Conservation (phyloP, 2,113 vertebrate genomes). For the Struthidea cinerea region DNA sequence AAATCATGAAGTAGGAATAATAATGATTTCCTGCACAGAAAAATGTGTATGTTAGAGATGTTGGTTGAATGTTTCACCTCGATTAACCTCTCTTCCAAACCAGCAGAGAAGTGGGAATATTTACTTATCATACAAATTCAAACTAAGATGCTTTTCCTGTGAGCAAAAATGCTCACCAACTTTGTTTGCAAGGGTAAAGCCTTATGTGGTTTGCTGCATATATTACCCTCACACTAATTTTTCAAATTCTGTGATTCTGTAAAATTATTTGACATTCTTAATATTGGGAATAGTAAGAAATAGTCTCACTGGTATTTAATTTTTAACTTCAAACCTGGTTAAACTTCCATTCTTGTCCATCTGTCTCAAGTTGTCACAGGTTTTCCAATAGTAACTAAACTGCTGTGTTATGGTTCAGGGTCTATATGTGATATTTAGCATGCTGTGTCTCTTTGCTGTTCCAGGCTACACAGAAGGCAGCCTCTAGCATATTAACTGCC, state of each 20-base stretch:
- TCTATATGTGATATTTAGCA: not conserved
- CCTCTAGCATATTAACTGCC: slow-evolving; percentile 11
- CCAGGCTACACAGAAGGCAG: slow-evolving; percentile 26
- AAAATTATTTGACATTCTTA: not conserved
- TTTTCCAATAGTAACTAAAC: not conserved
- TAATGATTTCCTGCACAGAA: slow-evolving; percentile 26
- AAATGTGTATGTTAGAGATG: slow-evolving; percentile 3
- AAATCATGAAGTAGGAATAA: slow-evolving; percentile 8
- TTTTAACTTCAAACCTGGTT: slow-evolving; percentile 6
- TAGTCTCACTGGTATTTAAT: not conserved
- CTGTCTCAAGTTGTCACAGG: not conserved
- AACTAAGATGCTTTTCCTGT: slow-evolving; percentile 32
- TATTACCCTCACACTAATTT: not conserved
- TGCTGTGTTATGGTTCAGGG: not conserved
- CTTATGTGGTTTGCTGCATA: not conserved
- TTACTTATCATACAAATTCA: slow-evolving; percentile 53
- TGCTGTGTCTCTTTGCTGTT: not conserved
- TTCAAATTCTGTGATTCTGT: not conserved
- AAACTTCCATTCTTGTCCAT: not conserved
- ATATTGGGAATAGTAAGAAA: not conserved
- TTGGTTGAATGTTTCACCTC: slow-evolving; percentile 41
- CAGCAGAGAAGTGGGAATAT: slow-evolving; percentile 32
- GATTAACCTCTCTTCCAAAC: slow-evolving; percentile 61
- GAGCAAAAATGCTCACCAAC: slow-evolving; percentile 1
- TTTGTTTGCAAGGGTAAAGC: slow-evolving; percentile 15